Conservation (phyloP, 2,113 vertebrate genomes). For the Holacanthus passer region DNA sequence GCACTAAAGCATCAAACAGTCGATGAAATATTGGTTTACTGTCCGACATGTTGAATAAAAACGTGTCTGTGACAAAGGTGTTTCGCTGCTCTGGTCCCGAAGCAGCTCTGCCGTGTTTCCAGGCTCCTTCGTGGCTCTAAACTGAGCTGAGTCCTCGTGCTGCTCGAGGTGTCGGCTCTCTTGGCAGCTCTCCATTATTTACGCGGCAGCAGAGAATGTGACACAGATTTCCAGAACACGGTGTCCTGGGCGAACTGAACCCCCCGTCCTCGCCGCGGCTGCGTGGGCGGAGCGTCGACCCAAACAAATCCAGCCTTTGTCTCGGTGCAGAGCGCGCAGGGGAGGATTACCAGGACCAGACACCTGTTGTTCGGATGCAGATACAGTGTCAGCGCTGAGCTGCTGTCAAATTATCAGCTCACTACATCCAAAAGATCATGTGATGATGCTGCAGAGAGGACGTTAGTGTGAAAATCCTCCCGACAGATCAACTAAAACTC, state of each 20-base stretch:
- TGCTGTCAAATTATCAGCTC: neutral
- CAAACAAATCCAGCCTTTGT: constrained; percentile 52
- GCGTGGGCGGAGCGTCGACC: constrained; percentile 7
- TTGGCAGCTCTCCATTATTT: constrained; percentile 49
- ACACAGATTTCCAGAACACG: constrained; percentile 50
- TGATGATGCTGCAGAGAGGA: neutral
- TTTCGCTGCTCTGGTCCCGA: neutral
- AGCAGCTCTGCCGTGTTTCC: neutral
- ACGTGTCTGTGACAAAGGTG: no score
- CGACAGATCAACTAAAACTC: no score
- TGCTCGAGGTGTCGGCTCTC: neutral
- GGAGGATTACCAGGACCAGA: constrained; percentile 2
- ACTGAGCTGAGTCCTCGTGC: neutral
- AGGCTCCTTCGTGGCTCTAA: neutral
- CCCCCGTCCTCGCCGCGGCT: constrained; percentile 10
- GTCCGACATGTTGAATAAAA: no score
- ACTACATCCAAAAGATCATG: neutral
- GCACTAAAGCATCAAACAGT: no score
- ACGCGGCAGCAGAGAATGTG: constrained; percentile 26
- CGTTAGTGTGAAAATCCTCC: no score
- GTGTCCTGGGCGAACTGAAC: constrained; percentile 31
- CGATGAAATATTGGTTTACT: no score
- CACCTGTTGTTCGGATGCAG: constrained; percentile 38
- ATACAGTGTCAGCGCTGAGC: neutral
- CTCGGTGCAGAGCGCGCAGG: neutral